Percentiles rank a stretch among this genome's conserved stretches.
phyloP scores from a whole-genome alignment of 2,797 vertebrate species.

The Scarus forsteni region DNA sequence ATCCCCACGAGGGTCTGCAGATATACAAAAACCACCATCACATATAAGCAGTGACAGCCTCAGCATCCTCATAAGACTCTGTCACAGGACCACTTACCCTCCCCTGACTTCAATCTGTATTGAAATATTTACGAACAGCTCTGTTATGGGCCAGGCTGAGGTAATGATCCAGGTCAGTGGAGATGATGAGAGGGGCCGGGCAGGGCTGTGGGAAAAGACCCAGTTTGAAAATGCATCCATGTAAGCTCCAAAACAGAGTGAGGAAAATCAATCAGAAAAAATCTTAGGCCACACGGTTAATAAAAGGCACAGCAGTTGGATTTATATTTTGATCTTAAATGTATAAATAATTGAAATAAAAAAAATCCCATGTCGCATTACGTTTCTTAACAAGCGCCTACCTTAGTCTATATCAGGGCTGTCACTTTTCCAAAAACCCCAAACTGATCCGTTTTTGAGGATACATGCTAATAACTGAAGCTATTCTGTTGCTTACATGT shows the following conservation, averaged over 20 bases:
- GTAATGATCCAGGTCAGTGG: conserved; percentile 78
- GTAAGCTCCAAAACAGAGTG: conserved; percentile 28
- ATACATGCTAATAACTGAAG: too few relatives aligned
- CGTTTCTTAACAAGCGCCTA: too few relatives aligned
- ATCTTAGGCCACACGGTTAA: conserved; percentile 23
- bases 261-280: conserved; percentile 35
- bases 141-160: conserved; percentile 51
- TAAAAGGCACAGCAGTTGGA: too few relatives aligned
- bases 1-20: neutral
- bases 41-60: conserved; percentile 1
- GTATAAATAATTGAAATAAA: too few relatives aligned
- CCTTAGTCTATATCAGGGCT: too few relatives aligned
- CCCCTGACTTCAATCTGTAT: conserved; percentile 36
- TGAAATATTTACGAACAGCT: conserved; percentile 67
- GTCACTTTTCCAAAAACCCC: too few relatives aligned
- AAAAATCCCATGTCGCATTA: too few relatives aligned
- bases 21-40: neutral
- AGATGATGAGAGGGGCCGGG: conserved; percentile 64
- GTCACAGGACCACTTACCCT: conserved; percentile 41
- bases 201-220: conserved; percentile 72
- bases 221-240: conserved; percentile 29
- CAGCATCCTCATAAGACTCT: conserved; percentile 45
- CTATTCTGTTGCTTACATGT: too few relatives aligned
- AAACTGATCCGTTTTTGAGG: too few relatives aligned
- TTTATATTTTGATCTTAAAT: too few relatives aligned